Base-by-base conservation (phyloP, 2,113 vertebrate genomes). In the Pedetes capensis region DNA sequence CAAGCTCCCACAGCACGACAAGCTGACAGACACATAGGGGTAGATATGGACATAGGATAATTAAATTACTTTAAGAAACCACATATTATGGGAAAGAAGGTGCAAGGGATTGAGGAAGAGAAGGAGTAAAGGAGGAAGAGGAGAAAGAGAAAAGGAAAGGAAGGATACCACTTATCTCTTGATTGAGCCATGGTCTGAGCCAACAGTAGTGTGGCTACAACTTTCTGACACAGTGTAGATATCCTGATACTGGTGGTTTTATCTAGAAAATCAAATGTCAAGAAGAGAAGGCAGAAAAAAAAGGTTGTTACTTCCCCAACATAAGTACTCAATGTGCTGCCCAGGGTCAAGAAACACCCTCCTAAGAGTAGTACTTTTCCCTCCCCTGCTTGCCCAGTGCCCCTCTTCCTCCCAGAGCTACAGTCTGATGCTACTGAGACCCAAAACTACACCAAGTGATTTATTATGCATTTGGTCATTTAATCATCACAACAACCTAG, bases 211-310 rank as follows among this genome's bases (percentile, higher is more conserved):
- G 0, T 10, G 8, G 39, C 29, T 32, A 22, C 69, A 57, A n/a
- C 10, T 74, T 83, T 66, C 37, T 16, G 44, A 63, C 13, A 14
- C 0, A 14, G 27, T 61, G 16, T 17, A 12, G 39, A 51, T 37
- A 39, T 47, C 44, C 0, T 0, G 29, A 82, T 12, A 17, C 16
- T 47, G 49, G 37, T 17, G 57, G 7, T 63, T 87, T 87, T 5
- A 57, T 34, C 37, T 68, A 44, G 37, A 64, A 72, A 87, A 44
- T 71, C 25, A 8, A 59, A 96, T 34, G 42, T 39, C n/a, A 72
- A 86, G 71, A 93, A 89, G 3, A 1, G 11, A 85, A 81, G 79
- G 44, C 13, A 87, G 44, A 47, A 76, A 88, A 34, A 63, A 49
- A 4, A 0, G 17, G 57, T 69, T 87, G 75, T 37, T 23, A 9